Evolutionary conservation across 2,113 vertebrate species (phyloP).

Genomic region (Pica pica): DNA sequence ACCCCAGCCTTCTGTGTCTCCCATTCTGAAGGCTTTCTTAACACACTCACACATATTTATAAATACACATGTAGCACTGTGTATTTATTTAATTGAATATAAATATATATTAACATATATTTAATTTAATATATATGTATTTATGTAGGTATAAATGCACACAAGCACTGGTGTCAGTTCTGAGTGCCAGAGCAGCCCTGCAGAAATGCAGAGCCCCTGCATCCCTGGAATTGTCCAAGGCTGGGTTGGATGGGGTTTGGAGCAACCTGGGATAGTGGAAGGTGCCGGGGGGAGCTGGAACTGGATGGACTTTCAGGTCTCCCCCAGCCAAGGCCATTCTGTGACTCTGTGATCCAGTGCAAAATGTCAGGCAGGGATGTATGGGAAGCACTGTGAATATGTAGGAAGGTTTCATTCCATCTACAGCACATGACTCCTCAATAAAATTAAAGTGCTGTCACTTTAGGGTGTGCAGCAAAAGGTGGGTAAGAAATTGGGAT

Average conservation of each 20-base stretch:
- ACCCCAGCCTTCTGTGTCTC: not conserved
- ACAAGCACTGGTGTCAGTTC: not conserved
- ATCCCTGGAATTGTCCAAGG: not conserved
- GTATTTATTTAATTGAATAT: not conserved
- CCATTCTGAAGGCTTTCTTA: not conserved
- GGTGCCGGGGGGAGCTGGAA: not conserved
- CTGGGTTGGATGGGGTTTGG: not conserved
- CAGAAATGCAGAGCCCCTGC: not conserved
- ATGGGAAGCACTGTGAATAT: not conserved
- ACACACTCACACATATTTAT: not conserved
- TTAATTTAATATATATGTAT: not conserved
- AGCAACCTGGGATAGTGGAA: not conserved
- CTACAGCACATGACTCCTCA: rapidly evolving
- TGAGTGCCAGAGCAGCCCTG: not conserved
- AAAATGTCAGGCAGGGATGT: not conserved
- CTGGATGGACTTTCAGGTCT: not conserved
- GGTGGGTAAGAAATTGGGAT: not conserved
- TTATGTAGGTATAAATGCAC: not conserved
- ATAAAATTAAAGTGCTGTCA: not conserved
- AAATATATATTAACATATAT: not conserved
- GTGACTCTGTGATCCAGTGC: not conserved
- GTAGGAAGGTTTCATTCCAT: not conserved
- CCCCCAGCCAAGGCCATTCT: not conserved
- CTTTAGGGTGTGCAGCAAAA: not conserved
- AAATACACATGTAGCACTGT: not conserved